Evolutionary conservation across 2,113 vertebrate species (phyloP), one percentile per base, ranked within the genome.

Genomic region (Sinocyclocheilus rhinocerous): DNA sequence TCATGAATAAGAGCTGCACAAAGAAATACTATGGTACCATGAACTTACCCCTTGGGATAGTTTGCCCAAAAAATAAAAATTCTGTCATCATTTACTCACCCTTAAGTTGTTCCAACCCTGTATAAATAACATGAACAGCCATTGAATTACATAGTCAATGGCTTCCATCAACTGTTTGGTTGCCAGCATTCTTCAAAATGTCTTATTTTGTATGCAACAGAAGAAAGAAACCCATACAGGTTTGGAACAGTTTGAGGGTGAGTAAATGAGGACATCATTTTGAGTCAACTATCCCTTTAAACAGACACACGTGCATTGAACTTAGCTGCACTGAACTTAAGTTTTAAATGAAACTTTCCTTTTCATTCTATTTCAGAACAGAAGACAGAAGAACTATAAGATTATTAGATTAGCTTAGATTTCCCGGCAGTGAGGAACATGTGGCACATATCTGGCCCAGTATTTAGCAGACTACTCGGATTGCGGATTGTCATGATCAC

Each of bases 1-100:
- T 83, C 87, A 85, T 89, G 65, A 89, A 81, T 75, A 84, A 83
- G 20, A 90, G 84, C 84, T 91, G 86, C 69, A 88, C 87, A 76
- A 45, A 88, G 75, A 87, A 86, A 93, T 89, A 90, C 90, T 52
- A 57, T 80, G 83, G 73, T 84, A 81, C 85, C 78, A 52, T 77
- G 70, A 79, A 72, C 55, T 83, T 84, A 76, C 67, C 77, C 57
- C 20, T 2, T 39, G 20, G 22, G 57, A 61, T 61, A 61, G 57
- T n/a, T 10, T 61, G 22, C 57, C 2, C 57, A 0, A n/a, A 22
- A 33, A 22, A 8, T 22, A 3, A 2, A 22, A 61, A n/a, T n/a
- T 59, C 8, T n/a, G 57, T 59, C 20, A 22, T n/a, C 22, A 61
- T 61, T 61, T 61, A 61, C 57, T n/a, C 20, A 61, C 8, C 57